phyloP scores from a whole-genome alignment of 2,888 invertebrate genomes.

The Chymomyza caudatula region DNA sequence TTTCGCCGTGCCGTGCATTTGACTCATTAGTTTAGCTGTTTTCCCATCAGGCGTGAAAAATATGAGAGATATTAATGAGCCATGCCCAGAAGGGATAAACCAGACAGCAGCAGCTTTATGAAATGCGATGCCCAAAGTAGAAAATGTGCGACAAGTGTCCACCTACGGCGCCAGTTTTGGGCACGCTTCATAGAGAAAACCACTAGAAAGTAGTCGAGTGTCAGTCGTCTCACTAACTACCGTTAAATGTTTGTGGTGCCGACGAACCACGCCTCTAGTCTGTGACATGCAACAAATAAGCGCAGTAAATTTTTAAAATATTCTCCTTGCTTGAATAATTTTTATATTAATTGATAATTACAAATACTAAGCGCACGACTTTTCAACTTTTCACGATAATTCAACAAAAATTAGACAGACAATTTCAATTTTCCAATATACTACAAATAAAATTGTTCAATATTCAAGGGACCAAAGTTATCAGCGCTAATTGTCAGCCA shows the following conservation, averaged over 20 bases:
- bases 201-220: not conserved
- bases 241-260: slow-evolving; percentile 59
- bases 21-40: not conserved
- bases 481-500: slow-evolving; percentile 64
- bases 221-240: slow-evolving; percentile 49
- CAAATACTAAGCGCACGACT: slow-evolving; percentile 19
- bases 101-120: slow-evolving; percentile 29
- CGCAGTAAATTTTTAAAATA: slow-evolving; percentile 1
- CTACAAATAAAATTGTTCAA: not conserved
- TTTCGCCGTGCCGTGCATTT: not conserved
- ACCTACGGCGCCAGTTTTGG: slow-evolving; percentile 62
- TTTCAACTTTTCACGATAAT: slow-evolving; percentile 50
- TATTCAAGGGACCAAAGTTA: slow-evolving; percentile 30
- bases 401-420: slow-evolving; percentile 64
- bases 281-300: slow-evolving; percentile 3
- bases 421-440: slow-evolving; percentile 42
- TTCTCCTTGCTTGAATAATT: slow-evolving; percentile 35
- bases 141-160: slow-evolving; percentile 68
- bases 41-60: slow-evolving; percentile 55
- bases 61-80: slow-evolving; percentile 61
- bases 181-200: slow-evolving; percentile 50
- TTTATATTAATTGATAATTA: slow-evolving; percentile 59
- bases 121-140: slow-evolving; percentile 55
- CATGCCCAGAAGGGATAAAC: slow-evolving; percentile 45
- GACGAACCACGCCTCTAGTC: slow-evolving; percentile 37